Evolutionary conservation across 2,888 invertebrate genomes (phyloP), one percentile per base, ranked within the genome.

Genomic region (Eueremaeus valkanovi): DNA sequence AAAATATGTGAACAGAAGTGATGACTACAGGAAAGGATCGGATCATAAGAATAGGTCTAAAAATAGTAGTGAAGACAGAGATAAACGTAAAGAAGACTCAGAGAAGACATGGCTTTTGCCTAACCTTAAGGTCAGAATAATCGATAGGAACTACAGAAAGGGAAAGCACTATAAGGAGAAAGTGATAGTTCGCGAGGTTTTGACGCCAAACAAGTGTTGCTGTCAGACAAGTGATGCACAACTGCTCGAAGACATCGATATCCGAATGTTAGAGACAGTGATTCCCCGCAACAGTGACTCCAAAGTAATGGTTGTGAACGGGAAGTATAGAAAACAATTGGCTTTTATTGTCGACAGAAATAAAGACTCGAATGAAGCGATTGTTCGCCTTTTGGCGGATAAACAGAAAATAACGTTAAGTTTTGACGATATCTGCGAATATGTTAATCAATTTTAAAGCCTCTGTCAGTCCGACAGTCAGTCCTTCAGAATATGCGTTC

Each of bases 401-500:
- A 79, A 83, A 76, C 82, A 82, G 68, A 79, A 79, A 73, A 81
- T 84, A n/a, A 81, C 81, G 55, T 74, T 84, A 27, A 81, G 81
- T 70, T 85, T 82, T 79, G 85, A 85, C 78, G 80, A 82, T 72
- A 83, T 85, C 72, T 85, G 84, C 81, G 84, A 85, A 81, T 85
- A 83, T 81, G 80, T 81, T 18, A 21, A 31, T 18, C 24, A 18
- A 31, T 55, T 27, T 24, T 21, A 51, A 51, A n/a, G n/a, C n/a
- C 36, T 36, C 11, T 36, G 16, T 49, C 18, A 49, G 6, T 49
- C 6, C 18, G 3, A 11, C n/a, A n/a, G 9, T n/a, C 49, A 49
- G 6, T 49, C 49, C 36, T 36, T 11, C 5, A n/a, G n/a, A n/a
- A n/a, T n/a, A n/a, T n/a, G n/a, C n/a, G n/a, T n/a, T n/a, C n/a